Conservation (phyloP, 1,140 invertebrate genomes). For the Macrotrachela quadricornifera region DNA sequence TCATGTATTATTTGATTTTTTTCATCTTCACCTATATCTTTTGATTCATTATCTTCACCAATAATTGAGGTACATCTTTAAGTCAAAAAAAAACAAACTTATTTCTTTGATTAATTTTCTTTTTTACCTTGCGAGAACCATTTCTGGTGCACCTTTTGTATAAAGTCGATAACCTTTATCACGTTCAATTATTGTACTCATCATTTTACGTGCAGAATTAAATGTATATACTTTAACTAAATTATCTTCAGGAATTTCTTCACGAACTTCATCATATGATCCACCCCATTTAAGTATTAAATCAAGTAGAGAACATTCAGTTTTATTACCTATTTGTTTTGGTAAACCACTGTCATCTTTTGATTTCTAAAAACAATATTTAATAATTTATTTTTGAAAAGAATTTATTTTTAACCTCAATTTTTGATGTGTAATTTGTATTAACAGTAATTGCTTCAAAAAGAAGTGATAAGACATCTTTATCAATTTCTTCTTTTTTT, state of each 20-base stretch:
- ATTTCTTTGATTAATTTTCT: too few relatives aligned
- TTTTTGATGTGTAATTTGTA: conserved; percentile 79
- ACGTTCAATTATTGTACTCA: conserved; percentile 67
- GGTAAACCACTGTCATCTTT: conserved; percentile 51
- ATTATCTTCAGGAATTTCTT: conserved; percentile 68
- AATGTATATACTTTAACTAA: conserved; percentile 85
- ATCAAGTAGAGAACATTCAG: conserved; percentile 85
- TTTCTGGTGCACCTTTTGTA: conserved; percentile 96
- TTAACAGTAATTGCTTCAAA: conserved; percentile 75
- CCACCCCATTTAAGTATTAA: conserved; percentile 36
- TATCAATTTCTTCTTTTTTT: conserved; percentile 47
- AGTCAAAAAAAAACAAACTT: too few relatives aligned
- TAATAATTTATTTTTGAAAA: too few relatives aligned
- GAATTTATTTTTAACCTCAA: neutral
- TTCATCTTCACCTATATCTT: conserved; percentile 59
- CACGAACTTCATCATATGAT: conserved; percentile 48
- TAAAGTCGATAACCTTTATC: conserved; percentile 58
- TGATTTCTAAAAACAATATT: neutral
- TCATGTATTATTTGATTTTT: conserved; percentile 54
- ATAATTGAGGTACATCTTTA: too few relatives aligned
- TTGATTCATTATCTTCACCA: too few relatives aligned
- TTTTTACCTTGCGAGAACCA: conserved; percentile 76
- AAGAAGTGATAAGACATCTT: conserved; percentile 56
- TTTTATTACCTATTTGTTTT: conserved; percentile 95
- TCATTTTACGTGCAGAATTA: conserved; percentile 92